These are phyloP conservation scores for Rhabdomys dilectus DNA, from an alignment of 2,113 vertebrate genomes.

Conservation along the genomic window DNA sequence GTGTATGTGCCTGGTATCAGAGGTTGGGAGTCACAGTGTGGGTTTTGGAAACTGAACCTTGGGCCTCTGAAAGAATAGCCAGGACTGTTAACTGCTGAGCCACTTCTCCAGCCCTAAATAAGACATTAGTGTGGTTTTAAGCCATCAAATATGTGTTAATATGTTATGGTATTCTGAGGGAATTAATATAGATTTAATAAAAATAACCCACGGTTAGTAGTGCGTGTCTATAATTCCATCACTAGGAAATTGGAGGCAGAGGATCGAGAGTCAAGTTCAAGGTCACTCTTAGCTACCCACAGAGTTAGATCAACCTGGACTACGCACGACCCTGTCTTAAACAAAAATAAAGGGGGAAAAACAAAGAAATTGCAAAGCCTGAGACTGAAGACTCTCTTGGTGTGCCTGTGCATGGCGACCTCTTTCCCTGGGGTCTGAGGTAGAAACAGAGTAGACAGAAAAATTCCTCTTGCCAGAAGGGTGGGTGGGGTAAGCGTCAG, in stretches of 20 bases:
- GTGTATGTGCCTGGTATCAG: background rate
- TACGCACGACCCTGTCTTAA: background rate
- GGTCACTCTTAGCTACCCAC: background rate
- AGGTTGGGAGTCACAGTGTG: background rate
- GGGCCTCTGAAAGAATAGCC: background rate
- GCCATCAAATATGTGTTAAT: background rate
- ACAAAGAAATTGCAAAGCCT: background rate
- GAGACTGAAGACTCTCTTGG: background rate
- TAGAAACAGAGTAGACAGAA: background rate
- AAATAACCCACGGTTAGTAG: background rate
- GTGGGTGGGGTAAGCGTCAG: accelerated
- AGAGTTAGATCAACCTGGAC: background rate
- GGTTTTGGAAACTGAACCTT: background rate
- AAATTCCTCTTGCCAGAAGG: background rate
- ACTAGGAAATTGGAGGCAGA: background rate
- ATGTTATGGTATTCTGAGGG: background rate
- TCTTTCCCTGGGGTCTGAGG: background rate
- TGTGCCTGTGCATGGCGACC: background rate
- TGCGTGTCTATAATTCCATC: background rate
- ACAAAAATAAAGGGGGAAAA: background rate
- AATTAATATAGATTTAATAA: background rate
- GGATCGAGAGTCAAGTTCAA: background rate
- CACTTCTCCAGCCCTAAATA: background rate
- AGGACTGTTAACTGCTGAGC: background rate
- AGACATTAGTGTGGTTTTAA: background rate